Base-by-base conservation (phyloP, 2,113 vertebrate species). In the Clarias batrachus region DNA sequence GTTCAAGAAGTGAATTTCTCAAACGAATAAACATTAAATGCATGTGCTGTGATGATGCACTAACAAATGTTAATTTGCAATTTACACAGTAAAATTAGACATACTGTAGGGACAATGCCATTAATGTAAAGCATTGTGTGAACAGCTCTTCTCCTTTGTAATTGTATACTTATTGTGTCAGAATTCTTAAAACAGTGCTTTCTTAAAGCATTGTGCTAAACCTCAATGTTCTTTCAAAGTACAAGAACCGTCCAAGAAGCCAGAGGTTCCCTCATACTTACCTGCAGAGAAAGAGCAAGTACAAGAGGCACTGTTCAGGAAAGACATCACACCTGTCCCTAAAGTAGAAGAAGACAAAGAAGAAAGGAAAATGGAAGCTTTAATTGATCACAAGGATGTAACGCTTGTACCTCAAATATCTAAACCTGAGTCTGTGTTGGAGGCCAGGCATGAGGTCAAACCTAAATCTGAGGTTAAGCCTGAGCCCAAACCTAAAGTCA, bases 141-240 rank as follows among this genome's bases (percentile, higher is more conserved):
- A 59, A 59, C 4, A 33, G 11, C 21, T 56, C 14, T 10, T 59
- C 27, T 79, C 9, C 6, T 56, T 56, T 78, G 17, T 57, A 16
- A 78, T 78, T 57, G 33, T 60, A 60, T 14, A 60, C 56, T 60
- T 17, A 59, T 59, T 79, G 3, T 79, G 56, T 37, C 57, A 60
- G 37, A 48, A 68, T 70, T 90, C 82, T 88, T 81, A 84, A 63
- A 85, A 17, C 81, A 79, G 76, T 88, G 80, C 87, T 8, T 84
- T 65, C 68, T 82, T 60, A 21, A 83, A 80, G 54, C 76, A 88
- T 76, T 91, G 56, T 82, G 90, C 80, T 91, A 88, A 81, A 87
- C 59, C 85, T 25, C 62, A 86, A 68, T 89, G 79, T 92, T 94
- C 79, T 93, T 94, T 96, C 94, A 91, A 96, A 96, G 93, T 95